Percentiles rank a stretch among this genome's conserved stretches.
Conservation (phyloP, 2,888 invertebrate genomes). For the Nysson spinosus region DNA sequence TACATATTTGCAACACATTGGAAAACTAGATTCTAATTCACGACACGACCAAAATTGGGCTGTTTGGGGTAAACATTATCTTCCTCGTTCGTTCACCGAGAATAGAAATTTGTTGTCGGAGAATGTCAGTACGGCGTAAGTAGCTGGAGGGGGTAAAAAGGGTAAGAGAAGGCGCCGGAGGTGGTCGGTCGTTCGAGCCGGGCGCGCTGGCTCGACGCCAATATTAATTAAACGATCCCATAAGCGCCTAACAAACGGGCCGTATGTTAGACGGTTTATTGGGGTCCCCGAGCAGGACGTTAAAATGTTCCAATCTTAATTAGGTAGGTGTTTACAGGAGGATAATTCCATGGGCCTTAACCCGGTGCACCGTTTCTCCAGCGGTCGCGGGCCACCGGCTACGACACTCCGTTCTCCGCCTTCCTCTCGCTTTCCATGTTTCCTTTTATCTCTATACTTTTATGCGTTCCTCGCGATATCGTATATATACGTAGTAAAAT, state of each 20-base stretch:
- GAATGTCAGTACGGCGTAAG: no score
- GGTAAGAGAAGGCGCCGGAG: slow-evolving; percentile 69
- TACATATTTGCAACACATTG: no score
- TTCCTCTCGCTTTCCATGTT: neutral
- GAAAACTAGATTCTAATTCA: no score
- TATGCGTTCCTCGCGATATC: no score
- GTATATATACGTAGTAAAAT: no score
- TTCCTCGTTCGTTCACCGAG: neutral
- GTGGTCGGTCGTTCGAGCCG: slow-evolving; percentile 67
- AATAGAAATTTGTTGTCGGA: no score
- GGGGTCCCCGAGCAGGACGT: slow-evolving; percentile 68
- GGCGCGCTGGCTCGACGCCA: slow-evolving; percentile 65
- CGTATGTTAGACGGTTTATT: slow-evolving; percentile 74
- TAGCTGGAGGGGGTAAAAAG: slow-evolving; percentile 15
- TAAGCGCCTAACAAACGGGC: slow-evolving; percentile 74
- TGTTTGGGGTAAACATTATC: no score
- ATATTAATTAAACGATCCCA: slow-evolving; percentile 77
- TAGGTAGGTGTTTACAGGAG: slow-evolving; percentile 76
- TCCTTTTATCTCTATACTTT: neutral
- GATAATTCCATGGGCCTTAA: slow-evolving; percentile 67
- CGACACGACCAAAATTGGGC: no score
- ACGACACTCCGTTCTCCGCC: slow-evolving; percentile 5
- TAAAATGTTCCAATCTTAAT: slow-evolving; percentile 77
- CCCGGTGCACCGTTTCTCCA: slow-evolving; percentile 50
- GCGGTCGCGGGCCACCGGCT: slow-evolving; percentile 55